Evolutionary conservation across 2,888 invertebrate species (phyloP).

Genomic region (Smittia aterrima): DNA sequence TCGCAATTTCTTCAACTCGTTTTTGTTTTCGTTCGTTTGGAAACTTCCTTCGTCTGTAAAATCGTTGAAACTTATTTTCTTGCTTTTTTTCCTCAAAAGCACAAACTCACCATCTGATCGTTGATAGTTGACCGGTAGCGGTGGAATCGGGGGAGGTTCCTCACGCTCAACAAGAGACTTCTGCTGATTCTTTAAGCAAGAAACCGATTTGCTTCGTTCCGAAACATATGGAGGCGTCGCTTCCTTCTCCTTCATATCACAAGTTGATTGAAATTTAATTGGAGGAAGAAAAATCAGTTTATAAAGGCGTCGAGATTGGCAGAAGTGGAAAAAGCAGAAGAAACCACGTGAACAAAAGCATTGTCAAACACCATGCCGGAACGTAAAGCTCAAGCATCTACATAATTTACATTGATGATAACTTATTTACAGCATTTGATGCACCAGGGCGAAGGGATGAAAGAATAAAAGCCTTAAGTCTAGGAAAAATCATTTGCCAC

Average conservation of each 20-base stretch:
- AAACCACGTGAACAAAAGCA: conserved; percentile 1
- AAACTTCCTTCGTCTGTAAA: conserved; percentile 55
- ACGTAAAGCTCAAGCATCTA: not conserved
- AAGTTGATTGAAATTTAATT: not conserved
- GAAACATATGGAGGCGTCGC: conserved; percentile 43
- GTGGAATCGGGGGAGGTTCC: conserved; percentile 67
- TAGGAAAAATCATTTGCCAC: conserved; percentile 44
- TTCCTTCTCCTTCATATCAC: conserved; percentile 42
- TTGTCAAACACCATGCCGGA: conserved; percentile 26
- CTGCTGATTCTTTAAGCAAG: conserved; percentile 45
- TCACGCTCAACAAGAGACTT: conserved; percentile 51
- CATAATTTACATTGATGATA: not conserved
- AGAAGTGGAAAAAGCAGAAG: not conserved
- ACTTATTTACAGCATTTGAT: not conserved
- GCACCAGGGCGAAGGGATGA: conserved; percentile 43
- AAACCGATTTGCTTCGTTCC: conserved; percentile 48
- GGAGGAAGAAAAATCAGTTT: not conserved
- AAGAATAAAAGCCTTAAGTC: conserved; percentile 43
- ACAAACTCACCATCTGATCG: conserved; percentile 54
- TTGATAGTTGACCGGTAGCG: conserved; percentile 63
- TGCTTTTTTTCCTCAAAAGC: no score
- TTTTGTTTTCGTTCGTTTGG: conserved; percentile 55
- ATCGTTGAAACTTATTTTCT: no score
- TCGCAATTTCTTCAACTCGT: conserved; percentile 56
- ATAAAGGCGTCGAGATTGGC: not conserved